Percentiles rank a stretch among this genome's conserved stretches.
Evolutionary conservation across 2,113 vertebrate genomes (phyloP).

Genomic region (Reinhardtius hippoglossoides): DNA sequence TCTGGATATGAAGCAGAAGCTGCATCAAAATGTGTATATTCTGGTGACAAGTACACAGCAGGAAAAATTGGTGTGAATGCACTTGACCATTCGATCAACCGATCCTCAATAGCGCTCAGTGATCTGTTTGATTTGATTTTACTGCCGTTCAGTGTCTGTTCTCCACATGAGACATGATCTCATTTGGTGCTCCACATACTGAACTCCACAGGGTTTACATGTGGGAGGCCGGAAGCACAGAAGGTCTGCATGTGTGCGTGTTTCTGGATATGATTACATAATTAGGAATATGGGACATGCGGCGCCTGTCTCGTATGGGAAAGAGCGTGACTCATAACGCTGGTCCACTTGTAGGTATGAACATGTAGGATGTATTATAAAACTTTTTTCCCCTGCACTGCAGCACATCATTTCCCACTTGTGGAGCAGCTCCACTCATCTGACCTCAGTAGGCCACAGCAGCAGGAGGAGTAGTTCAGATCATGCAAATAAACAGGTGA

Average conservation of each 20-base stretch:
- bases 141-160: constrained; percentile 5
- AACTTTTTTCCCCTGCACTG: constrained; percentile 24
- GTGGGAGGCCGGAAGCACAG: constrained; percentile 47
- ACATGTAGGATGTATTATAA: constrained; percentile 23
- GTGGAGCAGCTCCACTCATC: background rate
- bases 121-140: too few species aligned
- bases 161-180: constrained; percentile 71
- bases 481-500: constrained; percentile 13
- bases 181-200: constrained; percentile 72
- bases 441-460: constrained; percentile 19
- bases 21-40: background rate
- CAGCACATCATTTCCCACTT: constrained; percentile 4
- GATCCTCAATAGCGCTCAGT: too few species aligned
- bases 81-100: too few species aligned
- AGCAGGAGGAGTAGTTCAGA: constrained; percentile 3
- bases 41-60: background rate
- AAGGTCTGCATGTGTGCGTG: constrained; percentile 34
- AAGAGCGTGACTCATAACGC: constrained; percentile 38
- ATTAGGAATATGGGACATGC: constrained; percentile 63
- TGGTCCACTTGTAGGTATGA: constrained; percentile 31
- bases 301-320: constrained; percentile 51
- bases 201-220: constrained; percentile 64
- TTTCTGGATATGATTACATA: constrained; percentile 60
- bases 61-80: too few species aligned
- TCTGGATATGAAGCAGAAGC: background rate